Evolutionary conservation across 2,888 invertebrate genomes (phyloP), one percentile per base, ranked within the genome.

Genomic region (Seira sanloemensis): DNA sequence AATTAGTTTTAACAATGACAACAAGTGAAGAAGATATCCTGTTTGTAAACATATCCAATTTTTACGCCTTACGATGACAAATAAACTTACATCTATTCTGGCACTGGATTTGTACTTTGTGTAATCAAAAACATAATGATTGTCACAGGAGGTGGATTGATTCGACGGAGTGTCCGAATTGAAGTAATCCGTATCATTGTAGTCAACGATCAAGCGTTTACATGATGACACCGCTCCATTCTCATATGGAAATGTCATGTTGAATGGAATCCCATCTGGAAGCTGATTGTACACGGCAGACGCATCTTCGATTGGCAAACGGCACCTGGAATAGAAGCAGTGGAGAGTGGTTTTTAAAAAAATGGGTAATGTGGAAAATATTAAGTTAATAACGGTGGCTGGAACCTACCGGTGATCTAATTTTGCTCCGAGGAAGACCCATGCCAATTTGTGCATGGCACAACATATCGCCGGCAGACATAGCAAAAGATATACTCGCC

Each of bases 361-460:
- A 37, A 37, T n/a, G n/a, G n/a, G n/a, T n/a, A n/a, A n/a, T n/a
- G n/a, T n/a, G n/a, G n/a, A n/a, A n/a, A n/a, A n/a, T n/a, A n/a
- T n/a, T n/a, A n/a, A n/a, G n/a, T n/a, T n/a, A n/a, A n/a, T n/a
- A n/a, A n/a, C n/a, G n/a, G n/a, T n/a, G n/a, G n/a, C n/a, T n/a
- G n/a, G n/a, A n/a, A n/a, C n/a, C n/a, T 91, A 94, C 94, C 94
- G 93, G 90, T 94, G 93, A 82, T 93, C 91, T 79, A 94, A 93
- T 91, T 93, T 94, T 2, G 94, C 94, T 81, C 94, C 92, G 5
- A 95, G 91, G 90, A 95, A 95, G 0, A 95, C 94, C 82, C 94
- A 94, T 18, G 94, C 94, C 65, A 95, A 91, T 91, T 95, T 95
- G 90, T 95, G 95, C 88, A 95, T 94, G 69, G 95, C 95, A 91